Evolutionary conservation across 2,888 invertebrate genomes (phyloP).

Genomic region (Apodemia duryi): DNA sequence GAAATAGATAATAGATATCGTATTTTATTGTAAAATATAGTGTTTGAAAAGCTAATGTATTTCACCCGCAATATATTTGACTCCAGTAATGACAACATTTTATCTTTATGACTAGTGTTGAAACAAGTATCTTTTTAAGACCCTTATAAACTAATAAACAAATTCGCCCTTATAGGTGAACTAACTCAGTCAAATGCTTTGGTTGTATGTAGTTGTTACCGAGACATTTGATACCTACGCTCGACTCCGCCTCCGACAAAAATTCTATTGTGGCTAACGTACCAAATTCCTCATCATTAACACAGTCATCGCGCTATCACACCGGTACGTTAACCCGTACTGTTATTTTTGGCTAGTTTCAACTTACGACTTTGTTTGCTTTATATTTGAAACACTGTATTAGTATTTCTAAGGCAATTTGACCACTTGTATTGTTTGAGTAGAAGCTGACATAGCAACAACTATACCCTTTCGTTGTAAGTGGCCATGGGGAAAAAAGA

Average conservation of each 20-base stretch:
- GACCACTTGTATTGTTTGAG: too few species aligned
- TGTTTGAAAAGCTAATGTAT: too few species aligned
- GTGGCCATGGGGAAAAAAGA: too few species aligned
- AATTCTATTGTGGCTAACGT: slow-evolving; percentile 75
- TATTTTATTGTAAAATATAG: too few species aligned
- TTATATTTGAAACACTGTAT: neutral
- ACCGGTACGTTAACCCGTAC: slow-evolving; percentile 30
- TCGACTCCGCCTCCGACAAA: slow-evolving; percentile 68
- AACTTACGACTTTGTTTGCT: slow-evolving; percentile 8
- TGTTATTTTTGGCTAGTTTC: slow-evolving; percentile 20
- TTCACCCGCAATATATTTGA: too few species aligned
- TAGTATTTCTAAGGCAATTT: too few species aligned
- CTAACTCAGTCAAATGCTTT: neutral
- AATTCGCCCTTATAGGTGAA: neutral
- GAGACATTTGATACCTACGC: slow-evolving; percentile 37
- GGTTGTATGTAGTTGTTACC: neutral
- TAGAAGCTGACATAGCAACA: too few species aligned
- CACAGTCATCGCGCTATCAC: slow-evolving; percentile 50
- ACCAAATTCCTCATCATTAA: slow-evolving; percentile 73
- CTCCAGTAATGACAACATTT: too few species aligned
- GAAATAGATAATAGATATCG: too few species aligned
- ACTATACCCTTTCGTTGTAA: too few species aligned
- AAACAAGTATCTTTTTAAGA: too few species aligned
- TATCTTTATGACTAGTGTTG: too few species aligned
- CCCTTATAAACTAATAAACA: neutral